A percentile compares a stretch with the other conserved stretches of the same genome.
Conservation (phyloP, 2,888 invertebrate genomes). For the Aporophyla nigra region DNA sequence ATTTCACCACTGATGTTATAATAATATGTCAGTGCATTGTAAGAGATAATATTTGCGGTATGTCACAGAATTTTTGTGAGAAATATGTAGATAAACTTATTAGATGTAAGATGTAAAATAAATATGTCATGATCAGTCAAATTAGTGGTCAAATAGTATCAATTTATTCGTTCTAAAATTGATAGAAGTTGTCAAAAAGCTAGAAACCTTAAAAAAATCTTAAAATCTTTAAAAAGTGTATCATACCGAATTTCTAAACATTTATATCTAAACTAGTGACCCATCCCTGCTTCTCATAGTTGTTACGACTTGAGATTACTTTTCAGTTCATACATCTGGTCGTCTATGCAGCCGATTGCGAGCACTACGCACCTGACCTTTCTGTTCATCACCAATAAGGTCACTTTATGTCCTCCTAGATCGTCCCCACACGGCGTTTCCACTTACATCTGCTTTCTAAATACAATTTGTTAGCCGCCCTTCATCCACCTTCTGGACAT, state of each 20-base stretch:
- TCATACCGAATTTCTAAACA: background rate
- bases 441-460: too few relatives aligned
- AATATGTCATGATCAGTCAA: slow-evolving; percentile 5
- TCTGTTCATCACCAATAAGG: too few relatives aligned
- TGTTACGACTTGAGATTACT: background rate
- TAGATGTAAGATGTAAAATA: background rate
- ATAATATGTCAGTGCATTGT: background rate
- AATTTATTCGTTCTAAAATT: slow-evolving; percentile 25
- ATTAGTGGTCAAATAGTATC: background rate
- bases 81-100: background rate
- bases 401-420: too few relatives aligned
- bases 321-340: too few relatives aligned
- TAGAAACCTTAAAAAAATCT: background rate
- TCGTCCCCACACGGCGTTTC: too few relatives aligned
- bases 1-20: slow-evolving; percentile 31
- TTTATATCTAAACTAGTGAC: background rate
- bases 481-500: too few relatives aligned
- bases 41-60: background rate
- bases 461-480: too few relatives aligned
- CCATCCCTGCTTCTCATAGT: too few relatives aligned
- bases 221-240: background rate
- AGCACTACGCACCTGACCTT: too few relatives aligned
- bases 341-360: too few relatives aligned
- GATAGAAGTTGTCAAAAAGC: background rate
- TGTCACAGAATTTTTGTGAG: slow-evolving; percentile 1